phyloP scores from a whole-genome alignment of 2,888 invertebrate species.

The Orgyia antiqua region DNA sequence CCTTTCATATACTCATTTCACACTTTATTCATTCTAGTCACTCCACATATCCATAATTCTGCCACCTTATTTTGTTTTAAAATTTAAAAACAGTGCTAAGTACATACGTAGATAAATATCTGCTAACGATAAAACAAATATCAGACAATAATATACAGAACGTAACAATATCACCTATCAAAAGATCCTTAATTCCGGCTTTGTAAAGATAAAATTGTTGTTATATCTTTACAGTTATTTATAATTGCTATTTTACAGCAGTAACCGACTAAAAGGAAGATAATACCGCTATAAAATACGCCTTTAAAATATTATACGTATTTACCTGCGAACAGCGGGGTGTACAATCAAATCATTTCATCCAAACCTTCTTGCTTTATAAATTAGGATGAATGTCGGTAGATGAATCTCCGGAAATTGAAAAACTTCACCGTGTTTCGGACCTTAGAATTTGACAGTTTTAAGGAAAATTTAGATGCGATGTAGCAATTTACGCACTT shows the following conservation, averaged over 20 bases:
- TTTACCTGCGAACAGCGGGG: conserved; percentile 65
- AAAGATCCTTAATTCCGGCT: no score
- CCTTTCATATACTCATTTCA: no score
- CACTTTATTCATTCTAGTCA: no score
- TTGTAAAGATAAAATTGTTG: conserved; percentile 8
- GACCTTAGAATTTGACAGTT: conserved; percentile 56
- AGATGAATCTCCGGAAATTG: conserved; percentile 71
- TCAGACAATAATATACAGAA: no score
- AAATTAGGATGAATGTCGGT: conserved; percentile 60
- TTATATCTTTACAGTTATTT: conserved; percentile 15
- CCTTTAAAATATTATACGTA: conserved; percentile 65
- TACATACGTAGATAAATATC: no score
- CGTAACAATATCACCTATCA: no score
- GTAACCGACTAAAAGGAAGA: conserved; percentile 43
- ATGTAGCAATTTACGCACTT: conserved; percentile 15
- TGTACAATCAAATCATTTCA: conserved; percentile 65
- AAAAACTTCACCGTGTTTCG: conserved; percentile 60
- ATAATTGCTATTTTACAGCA: conserved; percentile 29
- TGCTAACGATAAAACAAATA: no score
- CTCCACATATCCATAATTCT: no score
- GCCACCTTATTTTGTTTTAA: no score
- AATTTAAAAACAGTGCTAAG: no score
- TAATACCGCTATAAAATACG: conserved; percentile 59
- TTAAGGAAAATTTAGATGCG: conserved; percentile 42
- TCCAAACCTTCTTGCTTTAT: conserved; percentile 59